Evolutionary conservation across 2,888 invertebrate species (phyloP), one percentile per base, ranked within the genome.

Genomic region (Poecilobothrus nobilitatus): DNA sequence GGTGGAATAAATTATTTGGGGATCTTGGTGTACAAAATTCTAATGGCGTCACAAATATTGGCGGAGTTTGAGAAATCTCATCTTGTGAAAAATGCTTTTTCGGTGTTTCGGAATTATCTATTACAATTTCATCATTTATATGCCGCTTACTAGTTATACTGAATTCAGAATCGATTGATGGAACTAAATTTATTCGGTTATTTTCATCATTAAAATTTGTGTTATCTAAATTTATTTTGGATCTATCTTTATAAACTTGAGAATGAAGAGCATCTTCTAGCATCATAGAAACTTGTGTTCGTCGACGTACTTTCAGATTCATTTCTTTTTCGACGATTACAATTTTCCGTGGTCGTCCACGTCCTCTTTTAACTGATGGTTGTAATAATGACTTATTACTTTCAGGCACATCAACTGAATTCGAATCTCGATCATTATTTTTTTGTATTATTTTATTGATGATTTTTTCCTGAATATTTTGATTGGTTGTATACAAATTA

Each of bases 261-360:
- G 65, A 65, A 65, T 65, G 33, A 8, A 34, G 20, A 8, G 65
- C 65, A n/a, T 65, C 65, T 34, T 65, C 65, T 20, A 65, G 6
- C 33, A 65, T 34, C 65, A 65, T 65, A 27, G 22, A 12, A 63
- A 27, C 63, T 27, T 63, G 63, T 27, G 63, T 27, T 6, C 63
- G 22, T 18, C 63, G 27, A 27, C 27, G 22, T 15, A 27, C 3
- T 6, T 63, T 63, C 62, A 21, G 3, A 21, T 18, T 62, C 4
- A 27, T 62, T 1, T 27, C 6, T 22, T 63, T 27, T 15, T 22
- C 80, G 18, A 20, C 21, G 10, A 53, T 62, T 20, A 41, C 37
- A 15, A 77, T 76, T 74, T 84, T 84, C 68, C 84, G 78, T 0
- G 85, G 85, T 37, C 85, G 75, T 5, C 85, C 85, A n/a, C 85